These are phyloP conservation scores for Bombus breviceps DNA, from an alignment of 1,140 invertebrate genomes.

Conservation along the genomic window DNA sequence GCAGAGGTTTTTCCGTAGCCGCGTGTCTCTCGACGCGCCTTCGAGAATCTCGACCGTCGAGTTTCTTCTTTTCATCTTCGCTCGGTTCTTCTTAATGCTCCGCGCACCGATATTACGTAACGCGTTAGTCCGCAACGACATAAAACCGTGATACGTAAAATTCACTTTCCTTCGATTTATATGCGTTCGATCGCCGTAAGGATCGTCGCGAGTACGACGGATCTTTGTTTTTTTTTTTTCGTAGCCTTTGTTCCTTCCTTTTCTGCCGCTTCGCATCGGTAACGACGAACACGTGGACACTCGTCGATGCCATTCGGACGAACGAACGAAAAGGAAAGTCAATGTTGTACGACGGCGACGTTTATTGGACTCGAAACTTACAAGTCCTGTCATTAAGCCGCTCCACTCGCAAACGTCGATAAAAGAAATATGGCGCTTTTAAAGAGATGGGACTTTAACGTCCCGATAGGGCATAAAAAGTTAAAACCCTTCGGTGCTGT, in stretches of 20 bases:
- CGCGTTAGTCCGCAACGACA: too few species aligned
- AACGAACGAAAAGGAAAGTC: constrained; percentile 47
- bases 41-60: not conserved
- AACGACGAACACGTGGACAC: not conserved
- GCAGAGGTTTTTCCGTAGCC: constrained; percentile 8
- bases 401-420: constrained; percentile 61
- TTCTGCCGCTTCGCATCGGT: not conserved
- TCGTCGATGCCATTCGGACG: not conserved
- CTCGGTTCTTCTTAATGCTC: too few species aligned
- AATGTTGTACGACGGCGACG: constrained; percentile 33
- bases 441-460: constrained; percentile 67
- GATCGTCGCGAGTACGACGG: not conserved
- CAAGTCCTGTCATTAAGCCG: constrained; percentile 61
- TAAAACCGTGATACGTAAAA: not conserved
- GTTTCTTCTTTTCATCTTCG: not conserved
- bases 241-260: not conserved
- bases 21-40: constrained; percentile 16
- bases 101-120: not conserved
- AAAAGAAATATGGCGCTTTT: constrained; percentile 64
- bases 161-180: not conserved
- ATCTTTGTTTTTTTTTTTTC: not conserved
- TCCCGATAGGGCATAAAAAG: constrained; percentile 63
- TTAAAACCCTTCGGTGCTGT: constrained; percentile 61
- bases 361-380: constrained; percentile 58
- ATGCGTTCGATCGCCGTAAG: not conserved